Percentiles rank a stretch among this genome's conserved stretches.
phyloP scores from a whole-genome alignment of 2,888 invertebrate genomes.

The Hirudinaria manillensis region DNA sequence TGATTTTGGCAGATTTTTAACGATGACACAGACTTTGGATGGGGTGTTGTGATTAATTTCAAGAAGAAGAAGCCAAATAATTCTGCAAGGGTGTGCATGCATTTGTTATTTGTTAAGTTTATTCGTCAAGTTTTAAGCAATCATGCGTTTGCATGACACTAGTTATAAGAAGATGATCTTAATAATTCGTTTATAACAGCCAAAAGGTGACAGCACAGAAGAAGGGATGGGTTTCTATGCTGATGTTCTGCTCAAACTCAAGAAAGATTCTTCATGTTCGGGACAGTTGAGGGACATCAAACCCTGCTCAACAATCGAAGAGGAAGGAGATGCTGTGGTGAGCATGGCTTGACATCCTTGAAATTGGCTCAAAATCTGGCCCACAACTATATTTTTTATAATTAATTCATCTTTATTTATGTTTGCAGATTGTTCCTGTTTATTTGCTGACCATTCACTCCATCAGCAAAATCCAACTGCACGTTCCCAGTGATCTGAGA shows the following conservation, averaged over 20 bases:
- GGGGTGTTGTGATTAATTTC: slow-evolving; percentile 92
- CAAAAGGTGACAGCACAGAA: not conserved
- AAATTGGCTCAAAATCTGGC: not conserved
- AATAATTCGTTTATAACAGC: no score
- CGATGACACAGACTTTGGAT: slow-evolving; percentile 79
- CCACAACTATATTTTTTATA: not conserved
- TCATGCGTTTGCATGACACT: no score
- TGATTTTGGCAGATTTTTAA: slow-evolving; percentile 65
- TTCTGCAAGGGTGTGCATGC: no score
- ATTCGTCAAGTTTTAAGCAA: no score
- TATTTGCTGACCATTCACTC: slow-evolving; percentile 69
- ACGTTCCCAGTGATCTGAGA: slow-evolving; percentile 55
- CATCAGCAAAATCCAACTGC: slow-evolving; percentile 21
- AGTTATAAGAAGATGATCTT: no score
- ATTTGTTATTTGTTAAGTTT: no score
- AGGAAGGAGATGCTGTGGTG: slow-evolving; percentile 73
- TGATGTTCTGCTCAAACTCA: slow-evolving; percentile 76
- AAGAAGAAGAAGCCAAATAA: slow-evolving; percentile 62
- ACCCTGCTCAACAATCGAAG: slow-evolving; percentile 60
- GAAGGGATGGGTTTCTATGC: slow-evolving; percentile 63
- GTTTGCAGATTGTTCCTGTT: slow-evolving; percentile 65
- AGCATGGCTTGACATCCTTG: not conserved
- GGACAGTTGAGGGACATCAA: slow-evolving; percentile 47
- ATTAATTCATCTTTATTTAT: slow-evolving; percentile 8
- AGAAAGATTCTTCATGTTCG: slow-evolving; percentile 60